Base-by-base conservation (phyloP, 1,140 invertebrate species). In the Phenacoccus solenopsis region DNA sequence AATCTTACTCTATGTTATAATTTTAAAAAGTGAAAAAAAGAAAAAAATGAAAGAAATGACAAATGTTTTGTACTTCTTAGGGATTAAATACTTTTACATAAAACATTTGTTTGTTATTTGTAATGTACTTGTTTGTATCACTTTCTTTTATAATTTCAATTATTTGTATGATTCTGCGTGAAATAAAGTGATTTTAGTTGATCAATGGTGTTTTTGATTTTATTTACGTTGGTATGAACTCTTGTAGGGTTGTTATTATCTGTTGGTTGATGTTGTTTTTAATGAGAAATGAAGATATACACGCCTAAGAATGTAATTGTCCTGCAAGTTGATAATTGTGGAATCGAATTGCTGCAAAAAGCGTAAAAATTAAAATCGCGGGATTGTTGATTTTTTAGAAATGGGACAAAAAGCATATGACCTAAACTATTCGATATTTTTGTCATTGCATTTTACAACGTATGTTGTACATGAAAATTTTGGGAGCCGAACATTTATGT, bases 21-120 rank as follows among this genome's bases (percentile, higher is more conserved):
- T 64, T 64, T n/a, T 64, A 20, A 64, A 64, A 64, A 64, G 22
- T 25, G 59, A 64, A 25, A 20, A 10, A 38, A 38, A 38, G 32
- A 38, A 9, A n/a, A 59, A 64, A 16, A 64, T 64, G 59, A 64
- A 64, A 64, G 59, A 64, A 64, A 64, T 64, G 59, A 64, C 59
- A 64, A 64, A 64, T 64, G 59, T 64, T 64, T 64, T 64, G 59
- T 64, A 64, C 25, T 64, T 64, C 59, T 64, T 64, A 64, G 59
- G 59, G 59, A 64, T 64, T 25, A 64, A 64, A 64, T 64, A 64
- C 59, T 64, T 64, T 64, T 64, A 64, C 5, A 64, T 64, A 64
- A 64, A 64, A 64, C 59, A 64, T 64, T 64, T 64, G 59, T 64
- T 64, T 64, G 59, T 64, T 64, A 64, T 64, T 64, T 64, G 59